These are phyloP conservation scores for Pentalonia nigronervosa DNA, from an alignment of 1,140 invertebrate species.

Conservation along the genomic window DNA sequence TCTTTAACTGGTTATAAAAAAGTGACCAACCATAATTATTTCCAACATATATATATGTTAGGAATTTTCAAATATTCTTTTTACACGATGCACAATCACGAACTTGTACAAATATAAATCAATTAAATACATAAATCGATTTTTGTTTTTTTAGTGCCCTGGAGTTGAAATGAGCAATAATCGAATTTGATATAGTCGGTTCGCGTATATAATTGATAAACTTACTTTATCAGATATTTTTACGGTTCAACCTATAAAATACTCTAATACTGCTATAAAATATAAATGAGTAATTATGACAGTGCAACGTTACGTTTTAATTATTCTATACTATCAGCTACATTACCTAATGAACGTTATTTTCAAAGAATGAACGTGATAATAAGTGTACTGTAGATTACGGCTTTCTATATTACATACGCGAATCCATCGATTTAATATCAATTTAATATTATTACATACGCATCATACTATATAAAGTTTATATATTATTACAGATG, in stretches of 20 bases:
- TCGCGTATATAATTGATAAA: not conserved
- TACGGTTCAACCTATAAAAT: not conserved
- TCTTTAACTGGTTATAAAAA: not conserved
- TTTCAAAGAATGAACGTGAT: not conserved
- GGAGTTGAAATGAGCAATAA: not conserved
- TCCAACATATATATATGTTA: not conserved
- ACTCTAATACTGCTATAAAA: not conserved
- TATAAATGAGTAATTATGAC: not conserved
- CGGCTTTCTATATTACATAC: not conserved
- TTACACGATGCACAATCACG: not conserved
- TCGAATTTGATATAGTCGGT: not conserved
- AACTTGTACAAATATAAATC: not conserved
- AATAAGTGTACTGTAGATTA: not conserved
- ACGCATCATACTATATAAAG: not conserved
- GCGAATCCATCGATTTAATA: not conserved
- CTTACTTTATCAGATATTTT: not conserved
- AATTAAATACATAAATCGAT: not conserved
- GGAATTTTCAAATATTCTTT: not conserved
- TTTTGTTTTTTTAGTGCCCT: not conserved
- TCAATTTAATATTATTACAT: not conserved
- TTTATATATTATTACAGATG: not conserved
- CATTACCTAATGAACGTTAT: not conserved
- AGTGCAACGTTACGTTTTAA: not conserved
- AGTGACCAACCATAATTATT: not conserved
- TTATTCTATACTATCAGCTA: not conserved